Evolutionary conservation across 2,888 invertebrate genomes (phyloP), one percentile per base, ranked within the genome.

Genomic region (Timandra comae): DNA sequence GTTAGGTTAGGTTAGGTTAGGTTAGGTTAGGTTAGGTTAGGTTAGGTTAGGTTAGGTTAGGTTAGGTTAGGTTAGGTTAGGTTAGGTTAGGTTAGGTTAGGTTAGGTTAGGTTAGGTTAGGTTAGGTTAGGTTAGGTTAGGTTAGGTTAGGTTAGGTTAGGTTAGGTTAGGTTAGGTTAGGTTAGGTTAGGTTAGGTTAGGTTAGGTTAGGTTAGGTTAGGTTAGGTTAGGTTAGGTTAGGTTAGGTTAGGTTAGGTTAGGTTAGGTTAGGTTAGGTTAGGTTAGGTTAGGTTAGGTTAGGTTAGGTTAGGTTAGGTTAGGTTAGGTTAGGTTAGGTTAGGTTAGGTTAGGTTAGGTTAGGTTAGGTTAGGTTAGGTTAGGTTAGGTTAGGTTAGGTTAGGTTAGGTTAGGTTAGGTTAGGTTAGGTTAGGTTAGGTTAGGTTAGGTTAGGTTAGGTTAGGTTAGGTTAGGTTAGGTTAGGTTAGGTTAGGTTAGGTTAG

Each of bases 21-120:
- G 8, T 23, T 19, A 19, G 8, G 7, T 26, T 26, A 26, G 26
- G 26, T 26, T 26, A 26, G 26, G 26, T 26, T 26, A 26, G 26
- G 26, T 26, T 26, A 26, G 26, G 26, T 26, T 26, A 26, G 26
- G 26, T 26, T 26, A 26, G 26, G 26, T 26, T 26, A 26, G 26
- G 26, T 26, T 26, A 26, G 26, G 26, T 26, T 26, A 26, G 26
- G 26, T 26, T 26, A 26, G 26, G 26, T 26, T 26, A 26, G 26
- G 26, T 26, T 26, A 26, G 26, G 26, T 26, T 26, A 26, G 26
- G 26, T 26, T 26, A 26, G 26, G 26, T 26, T 26, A 26, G 26
- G 26, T 26, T 26, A 26, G 26, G 26, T 26, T 26, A 26, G 26
- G 26, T 26, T 26, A 26, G 26, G 26, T 26, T 26, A 26, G 26